Conservation (phyloP, 92 coral and sea anemone species). For the Palythoa grandiflora region DNA sequence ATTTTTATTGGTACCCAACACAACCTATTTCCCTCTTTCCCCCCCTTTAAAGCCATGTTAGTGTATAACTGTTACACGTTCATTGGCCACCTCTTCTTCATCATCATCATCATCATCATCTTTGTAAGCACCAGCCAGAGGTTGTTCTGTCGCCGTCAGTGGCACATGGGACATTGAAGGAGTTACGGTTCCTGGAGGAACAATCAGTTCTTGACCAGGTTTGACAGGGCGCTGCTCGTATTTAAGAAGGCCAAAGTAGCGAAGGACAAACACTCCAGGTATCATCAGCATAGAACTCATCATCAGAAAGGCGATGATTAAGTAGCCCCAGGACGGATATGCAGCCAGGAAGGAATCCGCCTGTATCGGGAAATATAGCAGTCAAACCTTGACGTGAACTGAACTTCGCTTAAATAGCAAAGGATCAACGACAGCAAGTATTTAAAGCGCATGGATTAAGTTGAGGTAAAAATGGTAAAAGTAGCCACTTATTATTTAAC, state of each 20-base stretch:
- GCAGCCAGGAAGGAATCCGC: conserved; percentile 63
- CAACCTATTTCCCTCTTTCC: not conserved
- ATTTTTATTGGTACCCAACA: not conserved
- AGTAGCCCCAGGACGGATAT: conserved; percentile 82
- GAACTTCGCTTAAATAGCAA: not conserved
- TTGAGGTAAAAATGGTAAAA: too few species aligned
- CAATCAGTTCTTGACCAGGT: conserved; percentile 56
- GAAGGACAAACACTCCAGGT: conserved; percentile 73
- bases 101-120: conserved; percentile 57
- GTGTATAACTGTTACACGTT: conserved; percentile 40
- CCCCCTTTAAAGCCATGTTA: not conserved
- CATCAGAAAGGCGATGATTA: conserved; percentile 73
- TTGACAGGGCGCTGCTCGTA: conserved; percentile 60
- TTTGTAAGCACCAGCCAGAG: conserved; percentile 65
- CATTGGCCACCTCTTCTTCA: conserved; percentile 24
- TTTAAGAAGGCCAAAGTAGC: conserved; percentile 74
- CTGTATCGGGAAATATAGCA: conserved; percentile 41
- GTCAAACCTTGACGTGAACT: not conserved
- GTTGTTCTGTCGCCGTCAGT: conserved; percentile 69
- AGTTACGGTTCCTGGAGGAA: conserved; percentile 78
- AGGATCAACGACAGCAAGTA: not conserved
- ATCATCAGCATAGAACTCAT: conserved; percentile 62
- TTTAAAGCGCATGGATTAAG: too few species aligned
- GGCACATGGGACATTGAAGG: conserved; percentile 81
- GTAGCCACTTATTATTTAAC: too few species aligned